Evolutionary conservation across 1,140 invertebrate genomes (phyloP), one percentile per base, ranked within the genome.

Genomic region (Melanaphis sacchari): DNA sequence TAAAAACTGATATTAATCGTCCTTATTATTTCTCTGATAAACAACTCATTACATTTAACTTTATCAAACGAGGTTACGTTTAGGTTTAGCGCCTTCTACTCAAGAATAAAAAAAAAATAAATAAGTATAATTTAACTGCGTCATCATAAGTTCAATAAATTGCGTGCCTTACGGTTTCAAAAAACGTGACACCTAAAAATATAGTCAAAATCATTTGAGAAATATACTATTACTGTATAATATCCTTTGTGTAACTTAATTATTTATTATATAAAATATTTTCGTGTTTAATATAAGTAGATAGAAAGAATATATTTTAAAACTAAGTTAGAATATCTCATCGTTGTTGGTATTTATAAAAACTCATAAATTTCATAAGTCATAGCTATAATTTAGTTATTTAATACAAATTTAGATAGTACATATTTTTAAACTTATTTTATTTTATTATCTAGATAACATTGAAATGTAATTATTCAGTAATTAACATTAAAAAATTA

Each of bases 21-120:
- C 87, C 87, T 89, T 89, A 89, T 89, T 52, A 38, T 89, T 31
- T 52, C 36, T 38, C 36, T 43, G 87, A 89, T 89, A 52, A 89
- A 49, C 46, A 52, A 52, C 46, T 52, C 87, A 52, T 52, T 89
- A 89, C 49, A 18, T 49, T 89, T 89, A 89, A 89, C 38, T n/a
- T 46, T 89, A n/a, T 89, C 36, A n/a, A 43, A 52, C 46, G 46
- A 89, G 87, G 87, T 89, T 89, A 41, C 18, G 9, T 52, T 22
- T 89, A 76, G n/a, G 15, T n/a, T 76, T 76, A 76, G 59, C 31
- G n/a, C 59, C 15, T n/a, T 76, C 59, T 15, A 18, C 59, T 76
- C 15, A 5, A 66, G 15, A 18, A n/a, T 0, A 31, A 59, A 59
- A 59, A 46, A 59, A n/a, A 49, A 18, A 46, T 26, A 66, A 76